Evolutionary conservation across 2,888 invertebrate species (phyloP), one percentile per base, ranked within the genome.

Genomic region (Eueremaeus valkanovi): DNA sequence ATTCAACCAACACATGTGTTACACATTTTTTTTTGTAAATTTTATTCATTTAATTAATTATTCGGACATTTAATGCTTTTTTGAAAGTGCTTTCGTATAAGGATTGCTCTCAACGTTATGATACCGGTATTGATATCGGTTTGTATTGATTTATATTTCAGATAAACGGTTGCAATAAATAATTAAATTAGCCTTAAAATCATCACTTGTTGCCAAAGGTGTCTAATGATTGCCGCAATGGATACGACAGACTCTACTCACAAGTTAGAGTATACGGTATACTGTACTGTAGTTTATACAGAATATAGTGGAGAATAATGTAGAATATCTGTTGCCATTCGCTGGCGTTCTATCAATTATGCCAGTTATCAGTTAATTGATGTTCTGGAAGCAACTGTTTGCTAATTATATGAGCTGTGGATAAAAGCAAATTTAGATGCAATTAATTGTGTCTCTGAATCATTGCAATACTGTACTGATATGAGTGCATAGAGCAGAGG

Each of bases 401-500:
- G 66, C 66, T 66, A 66, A 66, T 66, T 66, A 66, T 36, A 66
- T 66, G 36, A 66, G 33, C 66, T 66, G 33, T 66, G 66, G 66
- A 66, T 66, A 66, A 21, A 40, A 16, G 66, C 66, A n/a, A 66
- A 66, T 66, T 66, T 9, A 66, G 33, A 21, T 36, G n/a, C 66
- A 66, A 66, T 66, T 66, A 66, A 36, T 66, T 66, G 66, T 66
- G 66, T 66, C 66, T 66, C 21, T 66, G 36, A 66, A 66, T 66
- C 36, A 66, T 66, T 66, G 36, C 18, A 11, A 66, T 58, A 58
- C 18, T 9, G n/a, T 16, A 49, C 49, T 49, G n/a, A 5, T 58
- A 58, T 58, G n/a, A n/a, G n/a, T n/a, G n/a, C n/a, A n/a, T n/a
- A n/a, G n/a, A n/a, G n/a, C n/a, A n/a, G n/a, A n/a, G n/a, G n/a